These are phyloP conservation scores for Saccopteryx leptura DNA, from an alignment of 2,113 vertebrate genomes.

Conservation along the genomic window DNA sequence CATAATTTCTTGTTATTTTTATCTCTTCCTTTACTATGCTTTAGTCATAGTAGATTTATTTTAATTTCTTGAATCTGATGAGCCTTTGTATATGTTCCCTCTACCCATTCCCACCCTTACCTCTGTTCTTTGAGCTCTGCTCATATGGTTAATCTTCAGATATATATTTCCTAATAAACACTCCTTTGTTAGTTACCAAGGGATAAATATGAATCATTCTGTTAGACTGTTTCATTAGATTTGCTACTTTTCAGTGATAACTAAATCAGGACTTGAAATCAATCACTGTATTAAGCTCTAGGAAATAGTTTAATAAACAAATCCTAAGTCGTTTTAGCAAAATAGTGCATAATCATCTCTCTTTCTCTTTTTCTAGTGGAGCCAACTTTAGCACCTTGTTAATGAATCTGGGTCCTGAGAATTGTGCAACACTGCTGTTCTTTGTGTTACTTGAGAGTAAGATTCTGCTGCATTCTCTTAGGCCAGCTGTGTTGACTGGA, in stretches of 20 bases:
- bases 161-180: conserved; percentile 49
- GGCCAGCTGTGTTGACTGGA: conserved; percentile 98
- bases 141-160: neutral
- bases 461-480: conserved; percentile 97
- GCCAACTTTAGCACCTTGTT: conserved; percentile 97
- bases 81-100: neutral
- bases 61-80: neutral
- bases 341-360: conserved; percentile 45
- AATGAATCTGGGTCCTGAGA: conserved; percentile 97
- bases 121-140: neutral
- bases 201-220: conserved; percentile 24
- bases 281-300: conserved; percentile 30
- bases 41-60: conserved; percentile 1
- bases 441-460: conserved; percentile 97
- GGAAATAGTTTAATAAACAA: conserved; percentile 49
- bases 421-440: conserved; percentile 95
- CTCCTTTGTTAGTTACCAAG: conserved; percentile 13
- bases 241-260: conserved; percentile 53
- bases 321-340: conserved; percentile 4
- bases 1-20: neutral
- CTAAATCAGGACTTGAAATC: conserved; percentile 49
- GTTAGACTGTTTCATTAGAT: conserved; percentile 7
- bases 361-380: conserved; percentile 89
- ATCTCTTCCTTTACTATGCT: neutral
- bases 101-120: neutral